A percentile compares a stretch with the other conserved stretches of the same genome.
Conservation (phyloP, 1,140 invertebrate species). For the Hycleus phaleratus region DNA sequence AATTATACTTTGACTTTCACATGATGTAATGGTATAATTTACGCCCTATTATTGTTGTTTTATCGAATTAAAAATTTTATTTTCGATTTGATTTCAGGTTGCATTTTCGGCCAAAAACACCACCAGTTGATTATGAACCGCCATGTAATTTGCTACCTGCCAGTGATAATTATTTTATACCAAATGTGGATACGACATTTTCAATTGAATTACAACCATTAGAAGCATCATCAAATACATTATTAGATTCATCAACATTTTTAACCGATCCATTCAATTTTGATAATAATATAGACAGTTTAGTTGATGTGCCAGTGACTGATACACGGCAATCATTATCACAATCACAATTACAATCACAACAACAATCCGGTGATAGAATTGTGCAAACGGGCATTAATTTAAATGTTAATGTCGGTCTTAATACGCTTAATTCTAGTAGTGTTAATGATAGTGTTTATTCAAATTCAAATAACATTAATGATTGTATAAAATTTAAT, state of each 20-base stretch:
- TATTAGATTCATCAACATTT: slow-evolving; percentile 41
- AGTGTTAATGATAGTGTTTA: slow-evolving; percentile 23
- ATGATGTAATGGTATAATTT: not conserved
- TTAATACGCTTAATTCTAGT: slow-evolving; percentile 33
- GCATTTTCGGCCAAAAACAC: slow-evolving; percentile 70
- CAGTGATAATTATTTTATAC: slow-evolving; percentile 39
- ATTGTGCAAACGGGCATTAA: slow-evolving; percentile 28
- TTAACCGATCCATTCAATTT: slow-evolving; percentile 44
- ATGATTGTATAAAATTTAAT: slow-evolving; percentile 9
- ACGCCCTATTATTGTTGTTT: not conserved
- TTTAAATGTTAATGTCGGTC: slow-evolving; percentile 26
- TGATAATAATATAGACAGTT: slow-evolving; percentile 38
- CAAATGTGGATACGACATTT: slow-evolving; percentile 49
- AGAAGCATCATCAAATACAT: slow-evolving; percentile 23
- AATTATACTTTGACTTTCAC: no score
- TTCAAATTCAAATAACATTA: slow-evolving; percentile 20
- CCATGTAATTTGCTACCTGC: slow-evolving; percentile 29
- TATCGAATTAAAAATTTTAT: not conserved
- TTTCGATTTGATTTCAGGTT: slow-evolving; percentile 46
- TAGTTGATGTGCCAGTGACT: slow-evolving; percentile 29
- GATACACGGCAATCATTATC: slow-evolving; percentile 27
- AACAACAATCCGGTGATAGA: slow-evolving; percentile 17
- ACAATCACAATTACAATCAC: not conserved
- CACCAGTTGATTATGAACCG: slow-evolving; percentile 43
- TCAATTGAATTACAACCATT: slow-evolving; percentile 46